phyloP scores from a whole-genome alignment of 1,140 invertebrate species.

The Drosophila dunni region DNA sequence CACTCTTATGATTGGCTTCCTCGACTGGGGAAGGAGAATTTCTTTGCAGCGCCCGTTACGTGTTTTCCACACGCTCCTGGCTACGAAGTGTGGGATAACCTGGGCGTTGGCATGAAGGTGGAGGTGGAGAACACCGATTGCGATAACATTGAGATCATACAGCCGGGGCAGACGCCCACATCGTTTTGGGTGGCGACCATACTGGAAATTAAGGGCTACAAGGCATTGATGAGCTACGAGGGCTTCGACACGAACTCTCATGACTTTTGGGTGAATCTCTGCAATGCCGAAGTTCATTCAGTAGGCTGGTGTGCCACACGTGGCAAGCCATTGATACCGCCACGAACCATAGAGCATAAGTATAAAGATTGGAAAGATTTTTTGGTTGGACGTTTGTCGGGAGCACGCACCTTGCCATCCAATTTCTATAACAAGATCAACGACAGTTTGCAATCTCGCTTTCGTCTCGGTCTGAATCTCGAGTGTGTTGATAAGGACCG shows the following conservation, averaged over 20 bases:
- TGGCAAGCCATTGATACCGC: slow-evolving; percentile 97
- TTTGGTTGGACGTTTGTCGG: slow-evolving; percentile 94
- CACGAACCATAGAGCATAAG: slow-evolving; percentile 95
- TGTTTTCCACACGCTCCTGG: slow-evolving; percentile 96
- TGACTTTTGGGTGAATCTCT: slow-evolving; percentile 98
- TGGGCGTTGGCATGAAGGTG: slow-evolving; percentile 97
- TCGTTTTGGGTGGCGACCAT: slow-evolving; percentile 98
- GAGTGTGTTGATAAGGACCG: slow-evolving; percentile 98
- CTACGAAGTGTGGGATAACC: slow-evolving; percentile 96
- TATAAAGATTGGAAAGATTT: slow-evolving; percentile 98
- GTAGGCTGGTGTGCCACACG: slow-evolving; percentile 98
- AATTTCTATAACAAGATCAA: slow-evolving; percentile 96
- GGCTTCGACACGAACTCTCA: slow-evolving; percentile 94
- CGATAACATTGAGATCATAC: slow-evolving; percentile 89
- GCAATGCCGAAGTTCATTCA: slow-evolving; percentile 96
- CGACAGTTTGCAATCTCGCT: slow-evolving; percentile 92
- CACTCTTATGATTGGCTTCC: slow-evolving; percentile 93
- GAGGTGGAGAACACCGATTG: slow-evolving; percentile 97
- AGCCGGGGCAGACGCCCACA: slow-evolving; percentile 88
- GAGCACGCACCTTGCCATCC: slow-evolving; percentile 95
- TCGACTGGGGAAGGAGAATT: slow-evolving; percentile 90
- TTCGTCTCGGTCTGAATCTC: slow-evolving; percentile 92
- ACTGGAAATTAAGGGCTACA: slow-evolving; percentile 95
- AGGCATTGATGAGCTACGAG: slow-evolving; percentile 96
- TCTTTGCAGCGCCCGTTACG: slow-evolving; percentile 94